Conservation (phyloP, 2,113 vertebrate species). For the Brienomyrus brachyistius region DNA sequence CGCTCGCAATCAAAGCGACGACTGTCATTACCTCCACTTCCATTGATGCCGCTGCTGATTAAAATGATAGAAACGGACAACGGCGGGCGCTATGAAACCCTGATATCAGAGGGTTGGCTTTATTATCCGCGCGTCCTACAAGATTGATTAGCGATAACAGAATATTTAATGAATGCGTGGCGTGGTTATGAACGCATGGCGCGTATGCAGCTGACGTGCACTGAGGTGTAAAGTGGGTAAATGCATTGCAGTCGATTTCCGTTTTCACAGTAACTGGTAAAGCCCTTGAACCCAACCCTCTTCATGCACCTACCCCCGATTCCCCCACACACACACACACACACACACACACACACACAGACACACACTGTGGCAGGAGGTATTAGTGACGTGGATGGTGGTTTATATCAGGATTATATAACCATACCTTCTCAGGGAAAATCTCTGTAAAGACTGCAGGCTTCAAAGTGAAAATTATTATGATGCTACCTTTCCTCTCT, state of each 20-base stretch:
- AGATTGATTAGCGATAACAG: background rate
- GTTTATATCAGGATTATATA: slow-evolving; percentile 50
- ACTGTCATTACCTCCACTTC: background rate
- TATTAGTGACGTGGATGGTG: slow-evolving; percentile 62
- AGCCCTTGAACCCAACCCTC: background rate
- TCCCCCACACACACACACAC: background rate
- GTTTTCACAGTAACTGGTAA: background rate
- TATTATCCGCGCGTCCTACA: background rate
- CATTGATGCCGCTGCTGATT: background rate
- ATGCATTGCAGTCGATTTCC: background rate
- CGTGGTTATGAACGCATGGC: background rate
- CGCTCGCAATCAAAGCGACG: background rate
- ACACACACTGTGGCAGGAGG: slow-evolving; percentile 47
- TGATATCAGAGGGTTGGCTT: background rate
- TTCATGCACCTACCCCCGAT: background rate
- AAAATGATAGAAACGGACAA: background rate
- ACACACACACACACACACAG: background rate
- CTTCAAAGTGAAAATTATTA: slow-evolving; percentile 44
- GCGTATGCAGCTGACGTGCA: background rate
- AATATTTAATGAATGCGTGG: background rate
- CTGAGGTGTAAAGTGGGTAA: background rate
- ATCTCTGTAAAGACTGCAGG: slow-evolving; percentile 50
- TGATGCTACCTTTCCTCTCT: background rate
- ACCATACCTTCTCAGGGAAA: slow-evolving; percentile 52
- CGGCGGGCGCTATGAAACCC: background rate